Evolutionary conservation across 2,888 invertebrate genomes (phyloP).

Genomic region (Drosophila pseudotakahashii): DNA sequence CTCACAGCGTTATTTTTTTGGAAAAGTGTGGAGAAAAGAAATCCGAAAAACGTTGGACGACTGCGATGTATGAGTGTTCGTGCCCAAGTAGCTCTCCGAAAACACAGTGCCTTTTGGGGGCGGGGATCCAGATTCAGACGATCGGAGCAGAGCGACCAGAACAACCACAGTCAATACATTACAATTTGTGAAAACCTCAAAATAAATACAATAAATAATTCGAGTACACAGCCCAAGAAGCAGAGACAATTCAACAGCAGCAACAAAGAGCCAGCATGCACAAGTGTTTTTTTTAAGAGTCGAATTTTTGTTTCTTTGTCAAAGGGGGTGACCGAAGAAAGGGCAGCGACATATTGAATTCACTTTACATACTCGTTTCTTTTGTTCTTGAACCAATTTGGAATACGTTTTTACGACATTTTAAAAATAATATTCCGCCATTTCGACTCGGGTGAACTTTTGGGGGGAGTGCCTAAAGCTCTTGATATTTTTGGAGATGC

Average conservation of each 20-base stretch:
- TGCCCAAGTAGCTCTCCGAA: slow-evolving; percentile 3
- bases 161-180: slow-evolving; percentile 69
- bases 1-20: slow-evolving; percentile 66
- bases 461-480: slow-evolving; percentile 29
- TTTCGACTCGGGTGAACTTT: slow-evolving; percentile 12
- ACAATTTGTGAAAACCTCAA: slow-evolving; percentile 68
- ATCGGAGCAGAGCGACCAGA: slow-evolving; percentile 49
- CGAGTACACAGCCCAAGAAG: slow-evolving; percentile 20
- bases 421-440: slow-evolving; percentile 39
- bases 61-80: background rate
- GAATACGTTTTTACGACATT: slow-evolving; percentile 49
- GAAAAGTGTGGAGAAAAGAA: slow-evolving; percentile 71
- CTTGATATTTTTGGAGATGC: slow-evolving; percentile 15
- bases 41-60: slow-evolving; percentile 54
- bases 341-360: slow-evolving; percentile 15
- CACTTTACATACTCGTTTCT: slow-evolving; percentile 32
- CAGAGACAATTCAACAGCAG: background rate
- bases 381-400: slow-evolving; percentile 46
- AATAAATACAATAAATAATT: slow-evolving; percentile 38
- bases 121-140: slow-evolving; percentile 17
- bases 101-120: background rate
- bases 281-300: slow-evolving; percentile 46
- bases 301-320: slow-evolving; percentile 46
- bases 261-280: slow-evolving; percentile 45
- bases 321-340: background rate